phyloP scores from a whole-genome alignment of 2,113 vertebrate genomes.

The Herpailurus yagouaroundi region DNA sequence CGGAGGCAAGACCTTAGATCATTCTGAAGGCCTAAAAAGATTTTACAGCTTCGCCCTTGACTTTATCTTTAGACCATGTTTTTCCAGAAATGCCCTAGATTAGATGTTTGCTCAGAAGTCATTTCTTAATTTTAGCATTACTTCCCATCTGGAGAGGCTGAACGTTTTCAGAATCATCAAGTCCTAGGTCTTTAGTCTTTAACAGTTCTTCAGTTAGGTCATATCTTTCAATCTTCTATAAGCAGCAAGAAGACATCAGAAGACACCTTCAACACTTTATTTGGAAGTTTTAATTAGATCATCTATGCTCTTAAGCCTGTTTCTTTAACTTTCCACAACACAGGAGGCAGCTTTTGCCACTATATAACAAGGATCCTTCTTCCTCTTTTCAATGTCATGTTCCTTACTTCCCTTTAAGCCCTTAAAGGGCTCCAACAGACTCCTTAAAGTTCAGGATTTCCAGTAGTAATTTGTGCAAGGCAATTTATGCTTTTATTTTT shows the following conservation, averaged over 20 bases:
- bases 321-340: neutral
- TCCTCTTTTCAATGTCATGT: neutral
- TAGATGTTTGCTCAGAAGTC: neutral
- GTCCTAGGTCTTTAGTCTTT: neutral
- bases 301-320: neutral
- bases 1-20: neutral
- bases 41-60: neutral
- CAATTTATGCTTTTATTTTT: neutral
- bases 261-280: neutral
- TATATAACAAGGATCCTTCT: neutral
- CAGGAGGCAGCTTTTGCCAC: neutral
- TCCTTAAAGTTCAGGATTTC: neutral
- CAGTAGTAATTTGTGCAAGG: neutral
- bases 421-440: neutral
- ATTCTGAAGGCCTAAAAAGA: neutral
- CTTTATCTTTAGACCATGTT: neutral
- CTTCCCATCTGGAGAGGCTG: neutral
- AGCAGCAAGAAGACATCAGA: neutral
- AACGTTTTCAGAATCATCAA: neutral
- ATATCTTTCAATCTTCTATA: neutral
- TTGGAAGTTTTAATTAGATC: neutral
- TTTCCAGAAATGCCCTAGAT: neutral
- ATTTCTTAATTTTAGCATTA: conserved; percentile 34
- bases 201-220: neutral
- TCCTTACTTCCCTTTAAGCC: neutral